Percentiles rank a stretch among this genome's conserved stretches.
Evolutionary conservation across 2,113 vertebrate species (phyloP).

Genomic region (Heteronetta atricapilla): DNA sequence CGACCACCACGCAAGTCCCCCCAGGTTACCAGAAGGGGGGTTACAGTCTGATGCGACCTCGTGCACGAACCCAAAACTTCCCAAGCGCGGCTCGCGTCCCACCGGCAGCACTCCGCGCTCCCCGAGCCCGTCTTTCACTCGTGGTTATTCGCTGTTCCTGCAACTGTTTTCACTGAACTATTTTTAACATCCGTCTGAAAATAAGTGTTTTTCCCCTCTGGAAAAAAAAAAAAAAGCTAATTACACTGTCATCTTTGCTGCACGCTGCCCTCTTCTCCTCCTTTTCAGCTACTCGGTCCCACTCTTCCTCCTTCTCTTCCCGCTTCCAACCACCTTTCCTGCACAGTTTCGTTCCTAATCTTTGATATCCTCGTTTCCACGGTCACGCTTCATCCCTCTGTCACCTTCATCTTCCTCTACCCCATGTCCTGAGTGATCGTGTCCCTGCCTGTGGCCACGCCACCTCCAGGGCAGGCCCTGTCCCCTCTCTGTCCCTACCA

Average conservation of each 20-base stretch:
- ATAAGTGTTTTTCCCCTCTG: not conserved
- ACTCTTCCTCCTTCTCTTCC: not conserved
- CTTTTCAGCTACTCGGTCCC: not conserved
- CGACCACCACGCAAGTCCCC: conserved; percentile 26
- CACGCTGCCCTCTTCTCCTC: not conserved
- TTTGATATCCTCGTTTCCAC: not conserved
- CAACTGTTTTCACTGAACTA: conserved; percentile 30
- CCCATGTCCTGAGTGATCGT: accelerated
- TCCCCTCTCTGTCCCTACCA: not conserved
- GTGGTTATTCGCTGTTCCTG: not conserved
- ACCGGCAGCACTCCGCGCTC: not conserved
- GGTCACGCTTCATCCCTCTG: not conserved
- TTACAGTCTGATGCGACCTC: conserved; percentile 12
- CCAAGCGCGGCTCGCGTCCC: conserved; percentile 3
- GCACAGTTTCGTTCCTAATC: not conserved
- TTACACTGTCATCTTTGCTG: not conserved
- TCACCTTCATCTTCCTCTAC: not conserved
- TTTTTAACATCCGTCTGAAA: conserved; percentile 51
- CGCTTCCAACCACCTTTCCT: not conserved
- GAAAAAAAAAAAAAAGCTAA: not conserved
- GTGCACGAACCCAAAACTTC: not conserved
- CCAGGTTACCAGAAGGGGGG: conserved; percentile 44
- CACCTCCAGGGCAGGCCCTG: not conserved
- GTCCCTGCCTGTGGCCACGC: not conserved
- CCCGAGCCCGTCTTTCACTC: not conserved